Base-by-base conservation (phyloP, 37 sponge, comb jelly and placozoan genomes). In the Oopsacas minuta region DNA sequence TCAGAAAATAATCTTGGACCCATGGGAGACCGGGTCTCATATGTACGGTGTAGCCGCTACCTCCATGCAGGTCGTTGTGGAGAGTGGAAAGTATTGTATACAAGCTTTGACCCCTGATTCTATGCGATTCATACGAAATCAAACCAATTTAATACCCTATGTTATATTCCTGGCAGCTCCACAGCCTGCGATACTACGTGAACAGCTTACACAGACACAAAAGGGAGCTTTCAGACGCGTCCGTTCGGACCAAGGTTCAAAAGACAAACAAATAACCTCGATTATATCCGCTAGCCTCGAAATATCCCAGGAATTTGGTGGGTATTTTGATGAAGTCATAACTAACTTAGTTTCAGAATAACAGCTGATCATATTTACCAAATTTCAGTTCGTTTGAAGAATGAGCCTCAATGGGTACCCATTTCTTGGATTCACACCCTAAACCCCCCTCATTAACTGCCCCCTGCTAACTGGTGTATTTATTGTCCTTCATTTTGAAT, bases 241-340 rank as follows among this genome's bases (percentile, higher is more conserved):
- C 28, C 22, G 75, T 7, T 61, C 75, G 20, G 75, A 61, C 75
- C 75, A 61, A 12, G 75, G 75, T 25, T 61, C 75, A 10, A 61
- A n/a, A 61, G 75, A 61, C 75, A 61, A 61, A n/a, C 75, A 61
- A 61, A 61, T 61, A 61, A 61, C 75, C 5, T 20, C 75, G 1
- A 61, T 61, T 32, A 61, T 61, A 10, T 10, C 75, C 5, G 22
- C 75, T 10, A 61, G 75, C 75, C 28, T 25, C 20, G 75, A 61
- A n/a, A 61, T 61, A 7, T 10, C 75, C 32, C 20, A 61, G 20
- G 75, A 61, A 61, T 61, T 61, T n/a, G 75, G 75, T n/a, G 75
- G 17, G 20, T 61, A 61, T n/a, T 61, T 61, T n/a, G 75, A 61
- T n/a, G 75, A 61, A 34, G 22, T 12, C 1, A 3, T 61, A 61